Evolutionary conservation across 2,797 vertebrate genomes (phyloP).

Genomic region (Vireo griseus): DNA sequence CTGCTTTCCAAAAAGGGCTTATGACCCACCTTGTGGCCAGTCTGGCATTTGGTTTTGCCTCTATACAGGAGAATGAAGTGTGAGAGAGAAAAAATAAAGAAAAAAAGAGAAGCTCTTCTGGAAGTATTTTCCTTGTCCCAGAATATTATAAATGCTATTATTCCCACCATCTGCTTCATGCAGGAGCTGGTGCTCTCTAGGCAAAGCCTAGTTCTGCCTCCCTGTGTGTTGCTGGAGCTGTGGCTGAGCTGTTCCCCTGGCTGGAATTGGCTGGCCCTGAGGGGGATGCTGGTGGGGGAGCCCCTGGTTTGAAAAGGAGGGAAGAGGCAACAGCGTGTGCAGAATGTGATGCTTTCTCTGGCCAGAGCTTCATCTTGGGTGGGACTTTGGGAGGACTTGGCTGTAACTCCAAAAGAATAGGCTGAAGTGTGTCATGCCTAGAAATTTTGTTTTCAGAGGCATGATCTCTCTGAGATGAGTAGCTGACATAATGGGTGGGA

Average conservation of each 20-base stretch:
- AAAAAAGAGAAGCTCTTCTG: neutral
- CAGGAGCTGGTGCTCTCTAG: neutral
- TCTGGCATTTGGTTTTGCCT: neutral
- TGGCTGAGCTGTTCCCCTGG: neutral
- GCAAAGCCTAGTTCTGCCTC: neutral
- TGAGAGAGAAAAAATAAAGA: neutral
- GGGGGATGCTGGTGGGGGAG: neutral
- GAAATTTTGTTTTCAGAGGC: neutral
- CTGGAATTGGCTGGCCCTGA: accelerated
- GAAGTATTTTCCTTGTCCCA: neutral
- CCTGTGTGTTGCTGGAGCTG: neutral
- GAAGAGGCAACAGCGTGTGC: accelerated
- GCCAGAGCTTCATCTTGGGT: neutral
- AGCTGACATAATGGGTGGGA: neutral
- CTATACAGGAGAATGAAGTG: neutral
- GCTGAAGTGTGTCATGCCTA: neutral
- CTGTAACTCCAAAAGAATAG: neutral
- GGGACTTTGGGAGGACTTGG: neutral
- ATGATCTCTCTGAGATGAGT: neutral
- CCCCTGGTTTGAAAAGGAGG: neutral
- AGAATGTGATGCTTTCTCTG: neutral
- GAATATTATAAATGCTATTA: neutral
- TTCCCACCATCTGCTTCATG: neutral
- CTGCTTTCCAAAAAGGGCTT: conserved; percentile 14
- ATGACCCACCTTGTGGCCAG: neutral